Evolutionary conservation across 2,888 invertebrate genomes (phyloP).

Genomic region (Ornithoptera priamus): DNA sequence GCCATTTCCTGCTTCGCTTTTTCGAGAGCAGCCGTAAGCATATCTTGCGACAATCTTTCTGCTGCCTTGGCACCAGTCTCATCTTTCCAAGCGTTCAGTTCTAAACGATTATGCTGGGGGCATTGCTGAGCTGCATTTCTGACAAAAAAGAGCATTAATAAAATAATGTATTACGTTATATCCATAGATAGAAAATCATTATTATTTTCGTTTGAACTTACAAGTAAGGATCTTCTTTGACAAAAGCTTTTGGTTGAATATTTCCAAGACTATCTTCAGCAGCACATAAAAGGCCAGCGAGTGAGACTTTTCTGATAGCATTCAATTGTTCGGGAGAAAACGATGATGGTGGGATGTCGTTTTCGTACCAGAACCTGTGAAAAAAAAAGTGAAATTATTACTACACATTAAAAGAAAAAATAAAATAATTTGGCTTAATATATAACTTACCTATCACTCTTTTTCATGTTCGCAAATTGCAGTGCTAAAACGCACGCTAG

Average conservation of each 20-base stretch:
- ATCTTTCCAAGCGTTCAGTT: conserved; percentile 86
- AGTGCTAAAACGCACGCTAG: conserved; percentile 91
- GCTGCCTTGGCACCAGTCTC: conserved; percentile 80
- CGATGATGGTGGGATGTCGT: conserved; percentile 93
- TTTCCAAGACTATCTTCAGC: conserved; percentile 84
- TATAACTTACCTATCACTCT: conserved; percentile 83
- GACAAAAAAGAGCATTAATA: background rate
- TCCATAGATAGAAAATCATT: too few relatives aligned
- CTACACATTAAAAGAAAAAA: background rate
- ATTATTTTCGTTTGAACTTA: conserved; percentile 68
- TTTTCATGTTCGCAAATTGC: conserved; percentile 90
- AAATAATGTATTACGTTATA: background rate
- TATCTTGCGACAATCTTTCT: conserved; percentile 84
- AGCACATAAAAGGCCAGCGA: conserved; percentile 89
- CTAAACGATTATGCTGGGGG: conserved; percentile 84
- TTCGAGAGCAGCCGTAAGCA: conserved; percentile 86
- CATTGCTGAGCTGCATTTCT: conserved; percentile 88
- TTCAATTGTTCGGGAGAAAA: conserved; percentile 87
- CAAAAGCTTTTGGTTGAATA: conserved; percentile 92
- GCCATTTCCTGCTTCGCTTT: conserved; percentile 89
- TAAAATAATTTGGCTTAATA: background rate
- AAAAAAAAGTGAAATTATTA: background rate
- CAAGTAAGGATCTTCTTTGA: conserved; percentile 91
- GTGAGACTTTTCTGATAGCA: conserved; percentile 88
- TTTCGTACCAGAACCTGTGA: conserved; percentile 95